Percentiles rank a stretch among this genome's conserved stretches.
Conservation (phyloP, 2,888 invertebrate species). For the Mechanitis messenoides region DNA sequence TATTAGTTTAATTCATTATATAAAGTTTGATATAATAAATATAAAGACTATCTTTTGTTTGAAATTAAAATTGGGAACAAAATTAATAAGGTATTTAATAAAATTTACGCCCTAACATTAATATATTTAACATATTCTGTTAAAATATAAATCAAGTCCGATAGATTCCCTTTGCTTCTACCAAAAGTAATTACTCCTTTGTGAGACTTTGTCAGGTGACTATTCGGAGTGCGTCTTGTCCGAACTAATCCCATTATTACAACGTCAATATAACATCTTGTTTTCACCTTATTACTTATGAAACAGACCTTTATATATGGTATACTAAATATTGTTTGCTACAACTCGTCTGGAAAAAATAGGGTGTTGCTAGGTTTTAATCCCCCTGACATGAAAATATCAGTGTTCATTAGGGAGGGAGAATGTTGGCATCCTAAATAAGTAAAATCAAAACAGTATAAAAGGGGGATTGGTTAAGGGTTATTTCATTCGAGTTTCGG, state of each 20-base stretch:
- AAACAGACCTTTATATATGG: constrained; percentile 13
- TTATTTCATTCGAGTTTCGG: constrained; percentile 13
- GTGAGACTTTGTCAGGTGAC: constrained; percentile 1
- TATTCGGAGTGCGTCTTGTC: constrained; percentile 1
- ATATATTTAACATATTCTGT: no score
- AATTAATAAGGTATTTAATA: no score
- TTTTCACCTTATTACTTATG: not conserved
- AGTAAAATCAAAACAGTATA: constrained; percentile 21
- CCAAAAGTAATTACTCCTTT: constrained; percentile 5
- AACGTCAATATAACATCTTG: constrained; percentile 8
- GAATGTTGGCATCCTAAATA: constrained; percentile 17
- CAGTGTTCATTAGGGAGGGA: constrained; percentile 12
- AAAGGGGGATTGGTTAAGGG: constrained; percentile 12
- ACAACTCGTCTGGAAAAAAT: constrained; percentile 15
- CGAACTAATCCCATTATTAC: constrained; percentile 16
- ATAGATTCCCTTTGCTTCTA: not conserved
- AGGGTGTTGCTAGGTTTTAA: constrained; percentile 28
- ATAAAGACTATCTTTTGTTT: no score
- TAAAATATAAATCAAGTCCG: not conserved
- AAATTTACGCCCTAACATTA: no score
- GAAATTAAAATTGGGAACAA: no score
- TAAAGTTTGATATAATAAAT: no score
- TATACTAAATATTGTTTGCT: constrained; percentile 15
- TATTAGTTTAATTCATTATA: no score
- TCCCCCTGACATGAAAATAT: constrained; percentile 10